Base-by-base conservation (phyloP, 1,140 invertebrate genomes). In the Drosophila simulans region DNA sequence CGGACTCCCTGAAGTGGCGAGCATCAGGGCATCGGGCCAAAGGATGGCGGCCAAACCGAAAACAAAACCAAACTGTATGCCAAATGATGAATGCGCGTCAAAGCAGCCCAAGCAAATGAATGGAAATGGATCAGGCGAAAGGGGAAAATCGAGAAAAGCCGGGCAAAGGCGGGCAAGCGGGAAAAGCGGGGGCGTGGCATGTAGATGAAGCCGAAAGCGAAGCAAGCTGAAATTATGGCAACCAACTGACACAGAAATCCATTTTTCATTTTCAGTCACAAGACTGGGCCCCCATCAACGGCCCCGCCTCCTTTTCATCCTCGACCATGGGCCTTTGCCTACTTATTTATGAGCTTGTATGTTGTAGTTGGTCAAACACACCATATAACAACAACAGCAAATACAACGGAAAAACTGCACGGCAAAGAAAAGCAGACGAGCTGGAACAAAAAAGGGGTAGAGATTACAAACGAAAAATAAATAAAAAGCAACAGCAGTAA, bases 211-310 rank as follows among this genome's bases (percentile, higher is more conserved):
- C 17, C 42, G 17, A 43, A 20, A 43, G 45, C 65, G 74, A 80
- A 73, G 59, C 69, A 71, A 70, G 69, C 70, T 78, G 45, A 88
- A 88, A 88, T 88, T 83, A 89, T 89, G 84, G 80, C 85, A 89
- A 89, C 84, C 84, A 88, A 89, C 84, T 89, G 84, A 89, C 84
- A 89, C 80, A 89, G 84, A 89, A 89, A 89, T 89, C 84, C 80
- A 89, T 89, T 89, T 89, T 89, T 89, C 84, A 89, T 89, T 89
- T 89, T 79, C 72, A 84, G 80, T 73, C 77, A 80, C 63, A 78
- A 76, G 52, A 37, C 65, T 39, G 40, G 22, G 27, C 31, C 53
- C 37, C 13, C 37, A 2, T 13, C 37, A n/a, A 40, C 42, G 0
- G 10, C 63, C 20, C 20, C 37, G 17, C 39, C 39, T 12, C 43